Conservation (phyloP, 2,888 invertebrate species). For the Lasioglossum lativentre region DNA sequence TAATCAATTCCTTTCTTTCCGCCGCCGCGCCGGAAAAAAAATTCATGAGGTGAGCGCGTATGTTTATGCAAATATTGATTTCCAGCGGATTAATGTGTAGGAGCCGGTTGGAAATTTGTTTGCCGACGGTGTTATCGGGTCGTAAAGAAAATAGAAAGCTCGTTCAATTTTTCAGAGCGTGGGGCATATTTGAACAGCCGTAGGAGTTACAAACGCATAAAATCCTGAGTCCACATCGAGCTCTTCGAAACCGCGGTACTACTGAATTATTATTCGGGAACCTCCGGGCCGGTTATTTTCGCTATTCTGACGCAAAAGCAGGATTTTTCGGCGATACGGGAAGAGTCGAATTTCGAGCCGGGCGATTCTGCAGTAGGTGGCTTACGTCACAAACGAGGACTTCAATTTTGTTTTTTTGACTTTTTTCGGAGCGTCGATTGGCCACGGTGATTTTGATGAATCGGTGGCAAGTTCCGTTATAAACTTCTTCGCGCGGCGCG, state of each 20-base stretch:
- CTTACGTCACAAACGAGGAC: neutral
- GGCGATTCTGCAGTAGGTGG: neutral
- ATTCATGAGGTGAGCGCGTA: neutral
- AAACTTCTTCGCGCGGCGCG: conserved; percentile 48
- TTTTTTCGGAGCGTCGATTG: conserved; percentile 37
- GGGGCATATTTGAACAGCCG: neutral
- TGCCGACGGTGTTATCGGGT: neutral
- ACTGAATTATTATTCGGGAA: neutral
- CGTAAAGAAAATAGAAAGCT: neutral
- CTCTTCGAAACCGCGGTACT: neutral
- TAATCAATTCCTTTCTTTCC: neutral
- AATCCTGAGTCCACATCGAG: neutral
- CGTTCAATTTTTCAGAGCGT: neutral
- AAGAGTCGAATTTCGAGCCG: neutral
- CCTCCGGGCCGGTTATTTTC: neutral
- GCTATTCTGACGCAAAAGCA: neutral
- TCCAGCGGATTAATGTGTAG: neutral
- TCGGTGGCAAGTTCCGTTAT: conserved; percentile 55
- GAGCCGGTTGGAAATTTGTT: neutral
- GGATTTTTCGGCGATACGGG: neutral
- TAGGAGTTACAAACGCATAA: neutral
- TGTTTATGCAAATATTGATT: neutral
- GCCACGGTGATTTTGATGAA: conserved; percentile 56
- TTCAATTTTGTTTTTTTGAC: conserved; percentile 5
- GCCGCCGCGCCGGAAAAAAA: neutral